Percentiles rank a stretch among this genome's conserved stretches.
Conservation (phyloP, 2,113 vertebrate species). For the Gnathonemus longibarbis region DNA sequence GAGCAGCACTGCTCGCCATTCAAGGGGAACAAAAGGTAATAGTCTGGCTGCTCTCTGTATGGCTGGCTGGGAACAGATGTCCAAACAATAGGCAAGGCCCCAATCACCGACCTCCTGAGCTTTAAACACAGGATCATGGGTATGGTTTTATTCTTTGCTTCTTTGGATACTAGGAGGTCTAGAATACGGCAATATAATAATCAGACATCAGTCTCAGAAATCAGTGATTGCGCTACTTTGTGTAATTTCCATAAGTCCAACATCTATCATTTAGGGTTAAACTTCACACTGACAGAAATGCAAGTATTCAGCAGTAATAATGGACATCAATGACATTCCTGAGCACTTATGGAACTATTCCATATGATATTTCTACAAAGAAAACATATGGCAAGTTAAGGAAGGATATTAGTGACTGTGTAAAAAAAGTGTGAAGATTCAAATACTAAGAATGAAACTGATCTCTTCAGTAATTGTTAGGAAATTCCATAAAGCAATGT, state of each 20-base stretch:
- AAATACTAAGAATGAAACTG: background rate
- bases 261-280: background rate
- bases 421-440: background rate
- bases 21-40: background rate
- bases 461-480: background rate
- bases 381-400: background rate
- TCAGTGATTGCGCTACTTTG: background rate
- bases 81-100: background rate
- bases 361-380: background rate
- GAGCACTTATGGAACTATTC: background rate
- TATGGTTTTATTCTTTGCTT: background rate
- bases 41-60: background rate
- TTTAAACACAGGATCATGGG: background rate
- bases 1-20: background rate
- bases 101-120: background rate
- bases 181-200: background rate
- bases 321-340: background rate
- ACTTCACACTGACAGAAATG: background rate
- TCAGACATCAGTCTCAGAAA: background rate
- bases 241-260: background rate
- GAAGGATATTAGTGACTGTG: background rate
- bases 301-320: background rate
- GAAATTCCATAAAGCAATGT: background rate
- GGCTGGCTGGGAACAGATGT: background rate
- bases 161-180: background rate